Percentiles rank a stretch among this genome's conserved stretches.
Evolutionary conservation across 1,140 invertebrate species (phyloP).

Genomic region (Scaptodrosophila lebanonensis): DNA sequence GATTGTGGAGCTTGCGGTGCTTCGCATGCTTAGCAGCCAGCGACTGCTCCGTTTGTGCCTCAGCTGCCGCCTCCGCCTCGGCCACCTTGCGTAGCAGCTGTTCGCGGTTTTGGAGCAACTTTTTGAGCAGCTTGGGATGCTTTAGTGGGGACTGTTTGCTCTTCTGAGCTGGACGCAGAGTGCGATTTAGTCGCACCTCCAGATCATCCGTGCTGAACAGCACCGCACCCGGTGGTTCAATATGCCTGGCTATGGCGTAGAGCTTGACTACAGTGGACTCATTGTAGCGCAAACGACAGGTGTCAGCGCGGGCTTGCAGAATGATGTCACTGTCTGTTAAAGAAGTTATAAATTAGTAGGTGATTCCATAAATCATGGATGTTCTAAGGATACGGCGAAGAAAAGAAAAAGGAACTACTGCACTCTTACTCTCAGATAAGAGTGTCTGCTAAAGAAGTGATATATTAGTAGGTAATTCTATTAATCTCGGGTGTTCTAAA

Average conservation of each 20-base stretch:
- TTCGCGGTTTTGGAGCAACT: conserved; percentile 63
- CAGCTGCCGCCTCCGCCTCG: conserved; percentile 18
- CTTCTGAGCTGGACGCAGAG: conserved; percentile 42
- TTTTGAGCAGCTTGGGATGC: conserved; percentile 75
- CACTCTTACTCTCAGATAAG: too few relatives aligned
- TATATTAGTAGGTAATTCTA: too few relatives aligned
- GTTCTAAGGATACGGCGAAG: conserved; percentile 20
- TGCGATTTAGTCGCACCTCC: conserved; percentile 69
- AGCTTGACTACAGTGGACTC: conserved; percentile 82
- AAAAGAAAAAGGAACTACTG: too few relatives aligned
- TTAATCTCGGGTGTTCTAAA: too few relatives aligned
- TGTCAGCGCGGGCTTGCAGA: conserved; percentile 82
- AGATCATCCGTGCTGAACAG: conserved; percentile 82
- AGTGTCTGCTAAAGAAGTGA: too few relatives aligned
- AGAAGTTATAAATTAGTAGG: too few relatives aligned
- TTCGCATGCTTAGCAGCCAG: conserved; percentile 23
- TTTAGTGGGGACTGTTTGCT: conserved; percentile 67
- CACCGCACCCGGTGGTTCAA: conserved; percentile 83
- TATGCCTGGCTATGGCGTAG: conserved; percentile 83
- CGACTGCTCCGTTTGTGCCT: conserved; percentile 9
- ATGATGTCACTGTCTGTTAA: conserved; percentile 82
- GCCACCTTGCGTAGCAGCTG: conserved; percentile 54
- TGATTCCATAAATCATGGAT: too few relatives aligned
- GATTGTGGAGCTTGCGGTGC: conserved; percentile 38
- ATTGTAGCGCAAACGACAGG: conserved; percentile 86